Percentiles rank a stretch among this genome's conserved stretches.
Conservation (phyloP, 2,888 invertebrate genomes). For the Epinotia nisella region DNA sequence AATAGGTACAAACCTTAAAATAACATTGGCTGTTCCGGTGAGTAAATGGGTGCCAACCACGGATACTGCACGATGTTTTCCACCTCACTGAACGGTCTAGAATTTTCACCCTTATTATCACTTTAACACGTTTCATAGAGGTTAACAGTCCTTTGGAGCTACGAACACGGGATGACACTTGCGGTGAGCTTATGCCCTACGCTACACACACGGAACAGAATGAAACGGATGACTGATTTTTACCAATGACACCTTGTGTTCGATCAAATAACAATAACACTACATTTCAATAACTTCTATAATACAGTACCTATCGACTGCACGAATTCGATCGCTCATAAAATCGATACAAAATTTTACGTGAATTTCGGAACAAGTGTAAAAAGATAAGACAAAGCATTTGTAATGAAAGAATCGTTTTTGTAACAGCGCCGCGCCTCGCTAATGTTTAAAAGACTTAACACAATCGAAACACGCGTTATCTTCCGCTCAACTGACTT, state of each 20-base stretch:
- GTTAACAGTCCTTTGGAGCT: slow-evolving; percentile 53
- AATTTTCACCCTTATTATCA: slow-evolving; percentile 49
- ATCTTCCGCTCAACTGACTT: slow-evolving; percentile 57
- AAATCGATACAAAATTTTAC: slow-evolving; percentile 65
- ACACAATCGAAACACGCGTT: slow-evolving; percentile 62
- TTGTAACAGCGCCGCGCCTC: slow-evolving; percentile 63
- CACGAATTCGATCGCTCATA: slow-evolving; percentile 50
- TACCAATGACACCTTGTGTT: slow-evolving; percentile 71
- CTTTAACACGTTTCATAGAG: slow-evolving; percentile 51
- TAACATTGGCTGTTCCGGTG: slow-evolving; percentile 81
- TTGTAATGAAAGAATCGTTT: slow-evolving; percentile 58
- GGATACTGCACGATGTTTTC: slow-evolving; percentile 58
- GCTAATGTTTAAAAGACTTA: slow-evolving; percentile 47
- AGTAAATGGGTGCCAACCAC: slow-evolving; percentile 69
- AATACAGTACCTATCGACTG: slow-evolving; percentile 43
- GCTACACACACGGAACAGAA: slow-evolving; percentile 63
- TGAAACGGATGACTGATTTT: slow-evolving; percentile 72
- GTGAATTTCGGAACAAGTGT: slow-evolving; percentile 9
- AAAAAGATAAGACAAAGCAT: slow-evolving; percentile 64
- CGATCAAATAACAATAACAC: slow-evolving; percentile 60
- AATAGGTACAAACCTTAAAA: slow-evolving; percentile 75
- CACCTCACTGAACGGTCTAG: slow-evolving; percentile 53
- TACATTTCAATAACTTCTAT: slow-evolving; percentile 58
- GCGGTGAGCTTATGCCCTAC: slow-evolving; percentile 59
- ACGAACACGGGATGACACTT: slow-evolving; percentile 57